A percentile compares a stretch with the other conserved stretches of the same genome.
These are phyloP conservation scores for Mico argentatus DNA, from an alignment of 2,797 vertebrate genomes.

Conservation along the genomic window DNA sequence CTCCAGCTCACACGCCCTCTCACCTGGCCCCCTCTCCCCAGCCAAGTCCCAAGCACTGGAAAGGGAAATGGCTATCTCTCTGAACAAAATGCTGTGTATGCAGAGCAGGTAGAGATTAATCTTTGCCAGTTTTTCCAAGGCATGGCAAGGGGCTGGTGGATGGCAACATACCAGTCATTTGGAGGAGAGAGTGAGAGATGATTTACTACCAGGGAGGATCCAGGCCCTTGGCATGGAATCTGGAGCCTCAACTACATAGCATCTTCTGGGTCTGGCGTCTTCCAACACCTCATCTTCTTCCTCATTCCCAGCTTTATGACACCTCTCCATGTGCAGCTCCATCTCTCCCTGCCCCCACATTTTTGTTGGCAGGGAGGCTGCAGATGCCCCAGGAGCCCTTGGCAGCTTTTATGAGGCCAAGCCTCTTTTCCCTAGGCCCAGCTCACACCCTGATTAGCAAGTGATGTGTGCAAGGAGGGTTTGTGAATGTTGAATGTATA, in stretches of 20 bases:
- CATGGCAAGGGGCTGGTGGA: slow-evolving; percentile 71
- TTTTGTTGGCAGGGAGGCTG: background rate
- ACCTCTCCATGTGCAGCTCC: slow-evolving; percentile 55
- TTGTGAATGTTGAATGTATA: slow-evolving; percentile 96
- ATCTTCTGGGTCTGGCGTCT: background rate
- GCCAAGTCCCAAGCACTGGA: slow-evolving; percentile 81
- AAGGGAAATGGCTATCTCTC: slow-evolving; percentile 75
- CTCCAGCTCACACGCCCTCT: slow-evolving; percentile 16
- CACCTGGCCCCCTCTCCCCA: background rate
- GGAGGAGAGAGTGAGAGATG: slow-evolving; percentile 39
- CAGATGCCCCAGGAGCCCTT: background rate
- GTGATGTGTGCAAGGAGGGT: slow-evolving; percentile 91
- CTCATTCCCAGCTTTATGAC: slow-evolving; percentile 43
- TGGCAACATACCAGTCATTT: slow-evolving; percentile 60
- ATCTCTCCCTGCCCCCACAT: background rate
- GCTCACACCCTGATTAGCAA: slow-evolving; percentile 92
- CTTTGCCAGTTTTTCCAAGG: slow-evolving; percentile 73
- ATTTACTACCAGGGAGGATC: slow-evolving; percentile 67
- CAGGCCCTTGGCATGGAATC: slow-evolving; percentile 57
- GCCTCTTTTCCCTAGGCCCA: slow-evolving; percentile 83
- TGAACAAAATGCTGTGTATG: slow-evolving; percentile 79
- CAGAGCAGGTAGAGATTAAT: slow-evolving; percentile 78
- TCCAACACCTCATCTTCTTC: background rate
- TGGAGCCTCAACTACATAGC: slow-evolving; percentile 22
- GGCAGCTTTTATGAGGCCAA: slow-evolving; percentile 58